phyloP scores from a whole-genome alignment of 2,113 vertebrate genomes.

The Macquaria australasica region DNA sequence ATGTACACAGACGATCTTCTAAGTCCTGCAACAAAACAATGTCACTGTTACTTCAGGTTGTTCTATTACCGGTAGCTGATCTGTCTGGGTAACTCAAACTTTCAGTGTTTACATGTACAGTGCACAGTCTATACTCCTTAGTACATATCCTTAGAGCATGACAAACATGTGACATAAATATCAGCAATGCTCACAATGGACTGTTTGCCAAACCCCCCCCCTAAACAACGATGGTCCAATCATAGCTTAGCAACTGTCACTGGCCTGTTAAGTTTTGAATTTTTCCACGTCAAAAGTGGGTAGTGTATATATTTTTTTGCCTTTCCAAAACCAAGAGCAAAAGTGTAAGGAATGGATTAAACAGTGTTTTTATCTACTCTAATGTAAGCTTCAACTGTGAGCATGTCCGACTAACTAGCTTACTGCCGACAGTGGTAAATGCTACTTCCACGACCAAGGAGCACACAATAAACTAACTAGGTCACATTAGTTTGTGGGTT shows the following conservation, averaged over 20 bases:
- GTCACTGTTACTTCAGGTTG: conserved; percentile 5
- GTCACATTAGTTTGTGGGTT: neutral
- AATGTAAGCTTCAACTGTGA: neutral
- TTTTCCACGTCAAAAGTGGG: neutral
- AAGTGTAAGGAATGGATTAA: neutral
- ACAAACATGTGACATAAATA: neutral
- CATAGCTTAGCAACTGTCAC: neutral
- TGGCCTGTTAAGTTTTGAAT: neutral
- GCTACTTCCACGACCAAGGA: neutral
- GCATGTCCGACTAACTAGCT: neutral
- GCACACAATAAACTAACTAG: neutral
- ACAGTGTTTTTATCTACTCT: neutral
- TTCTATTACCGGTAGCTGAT: neutral
- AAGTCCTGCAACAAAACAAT: conserved; percentile 65
- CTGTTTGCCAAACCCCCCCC: neutral
- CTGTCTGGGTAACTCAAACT: neutral
- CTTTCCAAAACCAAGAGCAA: neutral
- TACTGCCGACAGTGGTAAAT: too few relatives aligned
- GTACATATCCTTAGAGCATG: neutral
- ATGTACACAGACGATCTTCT: conserved; percentile 79
- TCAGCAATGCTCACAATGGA: neutral
- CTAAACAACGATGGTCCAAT: neutral
- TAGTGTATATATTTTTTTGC: neutral
- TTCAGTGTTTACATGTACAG: neutral
- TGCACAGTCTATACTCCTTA: neutral